Evolutionary conservation across 2,797 vertebrate species (phyloP), one percentile per base, ranked within the genome.

Genomic region (Acipenser oxyrinchus): DNA sequence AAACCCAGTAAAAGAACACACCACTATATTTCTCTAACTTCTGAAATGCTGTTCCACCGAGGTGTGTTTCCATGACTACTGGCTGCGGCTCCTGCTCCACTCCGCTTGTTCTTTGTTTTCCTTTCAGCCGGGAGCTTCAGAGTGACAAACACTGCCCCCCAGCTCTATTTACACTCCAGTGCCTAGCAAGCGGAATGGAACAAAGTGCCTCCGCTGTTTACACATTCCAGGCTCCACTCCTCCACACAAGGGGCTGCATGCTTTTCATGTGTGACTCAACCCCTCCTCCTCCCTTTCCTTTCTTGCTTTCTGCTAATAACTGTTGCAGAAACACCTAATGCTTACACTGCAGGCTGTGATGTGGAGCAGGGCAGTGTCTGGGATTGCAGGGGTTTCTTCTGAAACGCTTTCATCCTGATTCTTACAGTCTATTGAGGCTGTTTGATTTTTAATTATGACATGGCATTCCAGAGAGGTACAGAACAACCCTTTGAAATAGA

Each of bases 141-240:
- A 58, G 55, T 58, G 55, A 58, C 55, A 58, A 58, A n/a, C 55
- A 3, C 55, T 58, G 55, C 11, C 55, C 55, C 55, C 55, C 55
- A 58, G 10, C 55, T 58, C 55, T 13, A 58, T 58, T 58, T 13
- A 58, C 55, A 58, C 55, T 58, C 55, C 55, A n/a, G 55, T 13
- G 55, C 55, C 55, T 58, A 58, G 55, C 55, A 58, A n/a, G 55
- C 55, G 13, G 55, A 58, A 58, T 58, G 11, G 12, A 13, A 58
- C 55, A 58, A 58, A 58, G 55, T 58, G 55, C 55, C 55, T 58
- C 11, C 11, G 55, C 10, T 58, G 55, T 58, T 58, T 58, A 58
- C 13, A n/a, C 55, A 58, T 58, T 58, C 55, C 55, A n/a, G 55
- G 2, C 9, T 13, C 55, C 6, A 6, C 55, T 58, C 55, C 12